Conservation (phyloP, 2,888 invertebrate genomes). For the Eudasyphora cyanicolor region DNA sequence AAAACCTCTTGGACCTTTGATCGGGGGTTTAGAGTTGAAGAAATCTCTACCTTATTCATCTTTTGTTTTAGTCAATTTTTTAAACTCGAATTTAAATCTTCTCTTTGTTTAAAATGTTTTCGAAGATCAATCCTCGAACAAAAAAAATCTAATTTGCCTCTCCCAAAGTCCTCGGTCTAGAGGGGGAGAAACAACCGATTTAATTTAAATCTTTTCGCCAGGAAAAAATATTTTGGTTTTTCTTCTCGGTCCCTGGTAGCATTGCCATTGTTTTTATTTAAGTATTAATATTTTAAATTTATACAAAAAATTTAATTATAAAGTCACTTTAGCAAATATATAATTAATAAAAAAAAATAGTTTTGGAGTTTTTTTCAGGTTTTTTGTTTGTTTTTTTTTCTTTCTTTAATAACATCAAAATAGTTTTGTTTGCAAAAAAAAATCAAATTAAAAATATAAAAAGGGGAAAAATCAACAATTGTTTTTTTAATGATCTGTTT, state of each 20-base stretch:
- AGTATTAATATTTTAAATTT: conserved; percentile 39
- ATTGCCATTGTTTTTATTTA: conserved; percentile 45
- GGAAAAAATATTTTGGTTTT: background rate
- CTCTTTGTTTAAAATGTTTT: too few relatives aligned
- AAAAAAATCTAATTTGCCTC: too few relatives aligned
- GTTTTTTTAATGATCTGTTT: conserved; percentile 36
- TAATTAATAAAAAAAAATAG: conserved; percentile 37
- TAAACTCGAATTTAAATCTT: too few relatives aligned
- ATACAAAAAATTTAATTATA: conserved; percentile 52
- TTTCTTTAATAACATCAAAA: conserved; percentile 53
- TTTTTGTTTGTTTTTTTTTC: conserved; percentile 29
- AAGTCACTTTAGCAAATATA: conserved; percentile 63
- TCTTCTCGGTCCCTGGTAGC: conserved; percentile 37
- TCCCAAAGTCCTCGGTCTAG: too few relatives aligned
- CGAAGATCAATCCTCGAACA: too few relatives aligned
- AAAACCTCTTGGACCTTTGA: too few relatives aligned
- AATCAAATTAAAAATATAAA: conserved; percentile 30
- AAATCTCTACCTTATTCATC: too few relatives aligned
- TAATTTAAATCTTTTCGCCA: too few relatives aligned
- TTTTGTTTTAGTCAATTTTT: too few relatives aligned
- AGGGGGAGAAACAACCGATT: too few relatives aligned
- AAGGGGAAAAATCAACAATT: conserved; percentile 50
- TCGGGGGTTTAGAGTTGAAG: too few relatives aligned
- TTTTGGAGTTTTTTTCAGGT: conserved; percentile 24
- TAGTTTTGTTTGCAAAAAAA: conserved; percentile 45